Evolutionary conservation across 2,113 vertebrate genomes (phyloP).

Genomic region (Epinephelus cyanopodus): DNA sequence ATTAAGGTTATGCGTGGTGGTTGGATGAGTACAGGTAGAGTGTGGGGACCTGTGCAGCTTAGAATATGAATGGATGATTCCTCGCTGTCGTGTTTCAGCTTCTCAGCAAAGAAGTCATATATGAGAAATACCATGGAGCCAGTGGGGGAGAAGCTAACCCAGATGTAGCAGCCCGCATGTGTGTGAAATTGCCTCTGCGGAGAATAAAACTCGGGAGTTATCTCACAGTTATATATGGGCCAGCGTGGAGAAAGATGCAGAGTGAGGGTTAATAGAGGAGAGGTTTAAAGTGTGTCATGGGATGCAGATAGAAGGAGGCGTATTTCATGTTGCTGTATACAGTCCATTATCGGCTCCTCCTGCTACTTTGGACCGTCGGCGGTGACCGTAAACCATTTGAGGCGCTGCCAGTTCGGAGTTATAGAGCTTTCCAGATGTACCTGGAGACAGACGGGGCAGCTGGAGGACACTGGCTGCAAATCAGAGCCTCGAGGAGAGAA

Average conservation of each 20-base stretch:
- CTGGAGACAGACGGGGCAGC: slow-evolving; percentile 25
- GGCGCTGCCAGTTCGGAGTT: not conserved
- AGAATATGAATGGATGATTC: not conserved
- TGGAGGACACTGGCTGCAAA: slow-evolving; percentile 24
- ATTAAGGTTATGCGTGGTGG: not conserved
- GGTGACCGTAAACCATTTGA: slow-evolving; percentile 41
- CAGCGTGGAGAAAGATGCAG: not conserved
- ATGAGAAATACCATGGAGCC: slow-evolving; percentile 14
- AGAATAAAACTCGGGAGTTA: slow-evolving; percentile 18
- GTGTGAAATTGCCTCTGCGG: slow-evolving; percentile 19
- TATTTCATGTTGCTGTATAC: slow-evolving; percentile 15
- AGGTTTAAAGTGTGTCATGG: slow-evolving; percentile 17
- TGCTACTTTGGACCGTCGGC: slow-evolving; percentile 21
- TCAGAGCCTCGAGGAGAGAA: not conserved
- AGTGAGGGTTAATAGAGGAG: slow-evolving; percentile 2
- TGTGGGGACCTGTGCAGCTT: not conserved
- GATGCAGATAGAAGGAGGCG: slow-evolving; percentile 2
- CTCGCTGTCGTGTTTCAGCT: not conserved
- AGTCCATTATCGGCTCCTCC: slow-evolving; percentile 18
- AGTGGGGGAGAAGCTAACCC: slow-evolving; percentile 11
- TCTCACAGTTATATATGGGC: slow-evolving; percentile 14
- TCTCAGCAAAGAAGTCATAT: not conserved
- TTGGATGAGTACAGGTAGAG: not conserved
- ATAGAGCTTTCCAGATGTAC: slow-evolving; percentile 27
- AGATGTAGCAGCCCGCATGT: not conserved